Evolutionary conservation across 2,113 vertebrate species (phyloP).

Genomic region (Bagarius yarrelli): DNA sequence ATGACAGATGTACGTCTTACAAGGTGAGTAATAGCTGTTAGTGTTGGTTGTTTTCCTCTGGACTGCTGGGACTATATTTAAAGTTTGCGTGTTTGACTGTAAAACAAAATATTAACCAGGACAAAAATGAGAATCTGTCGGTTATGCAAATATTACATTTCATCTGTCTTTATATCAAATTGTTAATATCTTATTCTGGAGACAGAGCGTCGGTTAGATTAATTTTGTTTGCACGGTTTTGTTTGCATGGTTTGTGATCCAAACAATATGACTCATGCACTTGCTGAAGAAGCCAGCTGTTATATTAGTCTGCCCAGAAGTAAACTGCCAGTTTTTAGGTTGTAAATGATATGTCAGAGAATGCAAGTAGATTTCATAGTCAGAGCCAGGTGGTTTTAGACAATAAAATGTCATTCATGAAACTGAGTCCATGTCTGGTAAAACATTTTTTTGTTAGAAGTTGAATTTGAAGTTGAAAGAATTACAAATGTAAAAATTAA

Average conservation of each 20-base stretch:
- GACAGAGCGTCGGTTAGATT: background rate
- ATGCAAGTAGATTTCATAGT: conserved; percentile 9
- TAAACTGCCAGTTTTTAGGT: background rate
- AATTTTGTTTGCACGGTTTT: conserved; percentile 1
- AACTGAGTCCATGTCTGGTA: background rate
- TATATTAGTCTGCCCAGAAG: background rate
- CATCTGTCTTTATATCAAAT: conserved; percentile 3
- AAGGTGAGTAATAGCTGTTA: conserved; percentile 71
- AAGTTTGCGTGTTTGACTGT: background rate
- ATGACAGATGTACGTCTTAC: conserved; percentile 84
- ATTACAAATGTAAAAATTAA: too few species aligned
- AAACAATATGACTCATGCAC: background rate
- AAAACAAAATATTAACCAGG: background rate
- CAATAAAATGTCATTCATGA: background rate
- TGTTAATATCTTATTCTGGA: background rate
- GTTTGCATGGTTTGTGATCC: background rate
- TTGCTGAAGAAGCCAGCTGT: background rate
- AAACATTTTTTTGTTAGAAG: too few species aligned
- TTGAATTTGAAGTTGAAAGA: too few species aligned
- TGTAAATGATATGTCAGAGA: background rate
- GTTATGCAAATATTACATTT: conserved; percentile 48
- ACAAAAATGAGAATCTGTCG: conserved; percentile 29
- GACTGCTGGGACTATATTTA: background rate
- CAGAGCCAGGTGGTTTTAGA: conserved; percentile 23
- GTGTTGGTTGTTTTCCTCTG: background rate